Evolutionary conservation across 2,888 invertebrate species (phyloP).

Genomic region (Spilosoma lubricipeda): DNA sequence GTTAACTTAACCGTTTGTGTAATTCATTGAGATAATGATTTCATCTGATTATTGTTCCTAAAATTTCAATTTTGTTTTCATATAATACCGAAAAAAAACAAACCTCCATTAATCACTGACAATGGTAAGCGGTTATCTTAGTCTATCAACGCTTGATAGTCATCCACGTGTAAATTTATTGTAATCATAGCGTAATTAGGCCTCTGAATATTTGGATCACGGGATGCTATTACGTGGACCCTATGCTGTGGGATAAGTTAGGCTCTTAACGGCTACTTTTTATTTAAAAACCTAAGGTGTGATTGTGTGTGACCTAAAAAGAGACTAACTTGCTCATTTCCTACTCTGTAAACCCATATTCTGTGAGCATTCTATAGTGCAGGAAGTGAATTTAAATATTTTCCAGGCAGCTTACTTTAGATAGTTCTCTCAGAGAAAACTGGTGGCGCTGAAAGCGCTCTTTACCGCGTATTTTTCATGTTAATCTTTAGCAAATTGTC

Average conservation of each 20-base stretch:
- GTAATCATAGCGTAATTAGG: slow-evolving; percentile 51
- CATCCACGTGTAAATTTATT: slow-evolving; percentile 44
- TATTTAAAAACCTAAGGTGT: not conserved
- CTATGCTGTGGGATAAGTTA: slow-evolving; percentile 43
- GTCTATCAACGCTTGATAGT: not conserved
- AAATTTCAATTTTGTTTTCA: not conserved
- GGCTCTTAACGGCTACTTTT: slow-evolving; percentile 13
- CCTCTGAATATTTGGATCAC: slow-evolving; percentile 53
- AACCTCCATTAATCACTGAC: not conserved
- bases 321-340: not conserved
- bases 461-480: not conserved
- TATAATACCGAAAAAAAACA: not conserved
- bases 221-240: too few species aligned
- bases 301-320: not conserved
- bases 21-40: too few species aligned
- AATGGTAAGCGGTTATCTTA: not conserved
- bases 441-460: not conserved
- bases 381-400: not conserved
- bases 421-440: too few species aligned
- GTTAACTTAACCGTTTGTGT: too few species aligned
- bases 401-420: not conserved
- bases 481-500: not conserved
- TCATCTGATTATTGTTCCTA: not conserved
- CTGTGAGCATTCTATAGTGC: not conserved
- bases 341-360: not conserved